A percentile compares a stretch with the other conserved stretches of the same genome.
Evolutionary conservation across 2,113 vertebrate species (phyloP).

Genomic region (Willisornis vidua): DNA sequence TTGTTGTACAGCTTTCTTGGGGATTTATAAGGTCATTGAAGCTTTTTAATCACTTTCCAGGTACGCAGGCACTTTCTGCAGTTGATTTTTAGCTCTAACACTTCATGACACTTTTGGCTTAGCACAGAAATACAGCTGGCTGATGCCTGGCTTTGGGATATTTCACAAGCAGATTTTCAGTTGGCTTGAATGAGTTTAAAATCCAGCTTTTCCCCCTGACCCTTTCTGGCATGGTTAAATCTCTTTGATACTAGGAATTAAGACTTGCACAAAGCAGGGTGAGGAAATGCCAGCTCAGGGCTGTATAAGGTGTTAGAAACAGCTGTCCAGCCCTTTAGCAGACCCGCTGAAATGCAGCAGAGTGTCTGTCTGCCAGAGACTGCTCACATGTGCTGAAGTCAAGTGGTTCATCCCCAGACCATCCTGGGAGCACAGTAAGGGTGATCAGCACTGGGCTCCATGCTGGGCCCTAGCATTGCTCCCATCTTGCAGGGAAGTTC

Average conservation of each 20-base stretch:
- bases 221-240: background rate
- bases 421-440: background rate
- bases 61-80: background rate
- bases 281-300: background rate
- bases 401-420: background rate
- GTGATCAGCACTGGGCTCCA: background rate
- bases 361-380: background rate
- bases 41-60: constrained; percentile 6
- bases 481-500: background rate
- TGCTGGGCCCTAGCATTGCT: background rate
- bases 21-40: background rate
- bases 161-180: background rate
- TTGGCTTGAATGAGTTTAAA: background rate
- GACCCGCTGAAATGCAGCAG: background rate
- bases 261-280: background rate
- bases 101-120: background rate
- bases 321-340: background rate
- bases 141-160: background rate
- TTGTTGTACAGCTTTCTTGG: background rate
- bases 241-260: background rate
- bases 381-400: accelerated
- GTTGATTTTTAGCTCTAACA: background rate
- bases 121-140: background rate
- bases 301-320: background rate
- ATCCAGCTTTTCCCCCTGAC: constrained; percentile 2